phyloP scores from a whole-genome alignment of 2,113 vertebrate genomes.

The Cricetomys ansorgei region DNA sequence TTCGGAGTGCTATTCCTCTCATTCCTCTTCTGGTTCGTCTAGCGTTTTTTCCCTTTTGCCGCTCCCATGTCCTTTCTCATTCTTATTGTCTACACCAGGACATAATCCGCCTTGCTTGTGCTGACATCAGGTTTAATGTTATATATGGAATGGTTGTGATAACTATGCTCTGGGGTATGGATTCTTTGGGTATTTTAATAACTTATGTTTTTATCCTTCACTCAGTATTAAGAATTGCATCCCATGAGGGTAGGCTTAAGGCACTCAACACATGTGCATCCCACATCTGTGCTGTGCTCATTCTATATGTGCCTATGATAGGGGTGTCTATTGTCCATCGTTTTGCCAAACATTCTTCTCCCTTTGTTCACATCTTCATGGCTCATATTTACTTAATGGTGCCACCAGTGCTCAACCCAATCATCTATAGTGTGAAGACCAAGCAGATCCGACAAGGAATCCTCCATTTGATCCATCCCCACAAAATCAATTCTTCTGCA shows the following conservation, averaged over 20 bases:
- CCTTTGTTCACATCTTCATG: conserved; percentile 48
- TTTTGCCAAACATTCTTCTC: conserved; percentile 62
- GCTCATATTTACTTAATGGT: conserved; percentile 62
- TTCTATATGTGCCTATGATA: conserved; percentile 71
- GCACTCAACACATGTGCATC: conserved; percentile 69
- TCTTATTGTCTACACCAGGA: conserved; percentile 76
- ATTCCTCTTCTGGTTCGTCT: conserved; percentile 7
- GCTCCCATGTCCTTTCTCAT: conserved; percentile 65
- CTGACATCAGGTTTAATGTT: conserved; percentile 21
- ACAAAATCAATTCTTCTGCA: neutral
- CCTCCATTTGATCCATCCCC: neutral
- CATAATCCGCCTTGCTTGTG: conserved; percentile 27
- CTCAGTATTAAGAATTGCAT: conserved; percentile 55
- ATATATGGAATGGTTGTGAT: conserved; percentile 55
- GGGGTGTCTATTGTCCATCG: conserved; percentile 59
- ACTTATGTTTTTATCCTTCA: conserved; percentile 62
- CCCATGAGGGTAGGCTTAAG: conserved; percentile 51
- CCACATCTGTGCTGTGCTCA: conserved; percentile 66
- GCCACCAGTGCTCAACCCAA: conserved; percentile 66
- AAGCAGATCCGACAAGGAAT: conserved; percentile 65
- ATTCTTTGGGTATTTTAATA: conserved; percentile 65
- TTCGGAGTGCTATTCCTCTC: conserved; percentile 46
- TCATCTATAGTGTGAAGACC: conserved; percentile 72
- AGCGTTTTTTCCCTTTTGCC: conserved; percentile 66
- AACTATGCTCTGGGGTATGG: conserved; percentile 63